Percentiles rank a stretch among this genome's conserved stretches.
Conservation (phyloP, 2,888 invertebrate genomes). For the Bhutanitis thaidina region DNA sequence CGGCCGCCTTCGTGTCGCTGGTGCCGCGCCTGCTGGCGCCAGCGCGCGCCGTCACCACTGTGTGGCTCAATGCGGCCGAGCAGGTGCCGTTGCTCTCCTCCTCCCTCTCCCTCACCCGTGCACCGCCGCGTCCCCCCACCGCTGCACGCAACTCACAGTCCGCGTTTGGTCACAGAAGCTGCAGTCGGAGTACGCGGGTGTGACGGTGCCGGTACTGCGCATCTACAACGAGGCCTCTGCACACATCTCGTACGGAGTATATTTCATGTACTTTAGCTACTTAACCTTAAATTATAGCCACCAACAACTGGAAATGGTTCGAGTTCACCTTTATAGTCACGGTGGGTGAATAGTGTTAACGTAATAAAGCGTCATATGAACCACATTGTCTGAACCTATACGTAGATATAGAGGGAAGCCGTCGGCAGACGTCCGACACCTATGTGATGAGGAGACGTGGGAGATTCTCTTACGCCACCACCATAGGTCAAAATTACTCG, state of each 20-base stretch:
- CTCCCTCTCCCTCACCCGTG: slow-evolving; percentile 20
- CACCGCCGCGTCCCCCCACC: slow-evolving; percentile 19
- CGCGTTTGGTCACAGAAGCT: slow-evolving; percentile 39
- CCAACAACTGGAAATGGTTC: too few relatives aligned
- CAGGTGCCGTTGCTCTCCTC: slow-evolving; percentile 39
- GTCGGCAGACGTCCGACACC: too few relatives aligned
- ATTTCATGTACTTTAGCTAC: too few relatives aligned
- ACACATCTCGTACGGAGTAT: slow-evolving; percentile 42
- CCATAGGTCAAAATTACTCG: too few relatives aligned
- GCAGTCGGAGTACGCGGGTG: slow-evolving; percentile 56
- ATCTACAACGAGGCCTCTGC: slow-evolving; percentile 55
- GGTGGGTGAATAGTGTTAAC: too few relatives aligned
- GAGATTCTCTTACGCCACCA: too few relatives aligned
- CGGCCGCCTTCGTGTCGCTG: slow-evolving; percentile 46
- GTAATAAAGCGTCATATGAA: too few relatives aligned
- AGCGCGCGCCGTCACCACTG: slow-evolving; percentile 43
- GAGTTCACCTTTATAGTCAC: too few relatives aligned
- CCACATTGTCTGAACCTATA: too few relatives aligned
- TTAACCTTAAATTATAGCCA: too few relatives aligned
- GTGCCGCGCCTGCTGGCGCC: slow-evolving; percentile 44
- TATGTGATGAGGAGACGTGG: too few relatives aligned
- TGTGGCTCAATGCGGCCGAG: slow-evolving; percentile 55
- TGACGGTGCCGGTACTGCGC: slow-evolving; percentile 47
- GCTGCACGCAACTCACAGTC: not conserved
- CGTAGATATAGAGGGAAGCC: too few relatives aligned